phyloP scores from a whole-genome alignment of 1,140 invertebrate genomes.

The Mycetomoellerius zeteki region DNA sequence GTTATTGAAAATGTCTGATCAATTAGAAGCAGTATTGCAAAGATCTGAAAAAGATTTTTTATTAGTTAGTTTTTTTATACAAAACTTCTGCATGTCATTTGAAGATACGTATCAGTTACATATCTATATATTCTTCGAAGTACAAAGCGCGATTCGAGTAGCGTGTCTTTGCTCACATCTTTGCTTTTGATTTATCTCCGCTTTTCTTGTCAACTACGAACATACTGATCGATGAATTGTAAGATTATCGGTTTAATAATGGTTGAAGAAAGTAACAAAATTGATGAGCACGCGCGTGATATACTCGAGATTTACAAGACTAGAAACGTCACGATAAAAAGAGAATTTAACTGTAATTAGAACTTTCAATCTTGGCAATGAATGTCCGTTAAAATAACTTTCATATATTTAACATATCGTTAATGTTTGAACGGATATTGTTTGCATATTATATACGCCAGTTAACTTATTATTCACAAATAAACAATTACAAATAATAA shows the following conservation, averaged over 20 bases:
- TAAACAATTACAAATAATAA: slow-evolving; percentile 12
- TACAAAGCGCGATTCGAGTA: slow-evolving; percentile 2
- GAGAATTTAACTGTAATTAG: neutral
- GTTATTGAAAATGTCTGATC: neutral
- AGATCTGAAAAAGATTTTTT: neutral
- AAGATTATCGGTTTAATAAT: slow-evolving; percentile 60
- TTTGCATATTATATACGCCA: neutral
- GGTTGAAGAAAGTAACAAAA: slow-evolving; percentile 46
- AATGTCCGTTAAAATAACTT: neutral
- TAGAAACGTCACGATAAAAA: slow-evolving; percentile 28
- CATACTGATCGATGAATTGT: slow-evolving; percentile 17
- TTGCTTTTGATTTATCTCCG: slow-evolving; percentile 10
- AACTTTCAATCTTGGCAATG: neutral
- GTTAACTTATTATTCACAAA: neutral
- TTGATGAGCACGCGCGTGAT: slow-evolving; percentile 36
- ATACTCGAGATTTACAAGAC: slow-evolving; percentile 16
- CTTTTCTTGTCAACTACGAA: neutral
- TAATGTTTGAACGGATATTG: neutral
- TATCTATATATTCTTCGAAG: neutral
- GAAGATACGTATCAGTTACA: slow-evolving; percentile 2
- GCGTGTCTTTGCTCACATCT: slow-evolving; percentile 6
- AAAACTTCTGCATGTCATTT: slow-evolving; percentile 11
- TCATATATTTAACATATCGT: neutral
- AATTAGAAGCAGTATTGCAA: neutral
- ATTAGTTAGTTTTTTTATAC: neutral